Evolutionary conservation across 2,888 invertebrate genomes (phyloP), one percentile per base, ranked within the genome.

Genomic region (Lissocephala sabroskyi): DNA sequence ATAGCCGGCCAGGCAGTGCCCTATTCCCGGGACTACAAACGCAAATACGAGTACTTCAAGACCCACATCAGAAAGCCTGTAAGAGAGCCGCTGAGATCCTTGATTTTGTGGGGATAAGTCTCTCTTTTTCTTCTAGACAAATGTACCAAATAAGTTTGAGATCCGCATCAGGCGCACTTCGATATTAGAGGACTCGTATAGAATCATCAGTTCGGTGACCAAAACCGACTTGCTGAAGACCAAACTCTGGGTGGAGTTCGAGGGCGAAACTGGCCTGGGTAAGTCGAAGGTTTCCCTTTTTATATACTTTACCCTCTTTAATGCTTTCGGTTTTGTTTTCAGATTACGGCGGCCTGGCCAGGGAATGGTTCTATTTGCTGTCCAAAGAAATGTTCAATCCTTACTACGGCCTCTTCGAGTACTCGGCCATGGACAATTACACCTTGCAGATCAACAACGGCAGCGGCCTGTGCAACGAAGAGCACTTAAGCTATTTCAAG

Each of bases 311-410:
- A n/a, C n/a, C n/a, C n/a, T 9, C 39, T 18, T 41, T 36, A 49
- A 19, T 45, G 16, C 41, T 13, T 39, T 2, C 11, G 10, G 41
- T n/a, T 36, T 14, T 10, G 32, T 28, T 9, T 29, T 48, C 91
- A 86, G 98, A 98, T 86, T 98, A 98, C 85, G 98, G 98, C 47
- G 98, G 98, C 11, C 88, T 98, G 44, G 95, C 97, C 0, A 89
- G 98, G 54, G 98, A 99, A 86, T 98, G 98, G 97, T 99, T 99
- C 88, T 99, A 97, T 88, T 88, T 98, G 18, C 87, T 99, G 9
- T 98, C 98, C 1, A 97, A 97, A 85, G 98, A 99, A 87, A 98
- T 99, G 97, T 99, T 99, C 86, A 99, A 99, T 88, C 99, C 99
- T 0, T 99, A 98, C 85, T 99, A 99, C 86, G 98, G 98, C 0